phyloP scores from a whole-genome alignment of 2,113 vertebrate genomes.

The Mustela nigripes region DNA sequence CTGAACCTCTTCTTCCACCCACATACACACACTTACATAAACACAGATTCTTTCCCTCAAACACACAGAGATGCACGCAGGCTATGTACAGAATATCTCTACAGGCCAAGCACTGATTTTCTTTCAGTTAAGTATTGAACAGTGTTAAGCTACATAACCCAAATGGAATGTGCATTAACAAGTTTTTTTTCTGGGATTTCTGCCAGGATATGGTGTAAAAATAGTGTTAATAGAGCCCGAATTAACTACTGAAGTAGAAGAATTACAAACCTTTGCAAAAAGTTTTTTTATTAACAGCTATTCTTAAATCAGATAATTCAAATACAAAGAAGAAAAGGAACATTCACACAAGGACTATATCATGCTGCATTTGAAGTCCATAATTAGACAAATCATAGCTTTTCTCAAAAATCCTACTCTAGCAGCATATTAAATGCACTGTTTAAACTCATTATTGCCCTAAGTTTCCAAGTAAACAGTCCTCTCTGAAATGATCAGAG shows the following conservation, averaged over 20 bases:
- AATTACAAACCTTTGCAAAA: not conserved
- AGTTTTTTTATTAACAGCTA: not conserved
- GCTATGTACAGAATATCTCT: not conserved
- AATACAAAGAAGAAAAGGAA: not conserved
- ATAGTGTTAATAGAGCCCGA: not conserved
- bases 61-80: not conserved
- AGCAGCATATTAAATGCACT: not conserved
- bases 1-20: not conserved
- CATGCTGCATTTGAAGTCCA: not conserved
- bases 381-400: not conserved
- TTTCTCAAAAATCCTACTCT: not conserved
- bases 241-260: not conserved
- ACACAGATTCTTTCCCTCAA: not conserved
- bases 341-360: not conserved
- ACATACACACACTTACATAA: not conserved
- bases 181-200: not conserved
- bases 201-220: not conserved
- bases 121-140: not conserved
- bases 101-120: not conserved
- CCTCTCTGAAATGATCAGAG: not conserved
- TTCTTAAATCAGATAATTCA: not conserved
- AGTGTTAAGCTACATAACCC: not conserved
- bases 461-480: not conserved
- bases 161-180: not conserved
- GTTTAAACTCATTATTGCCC: not conserved